Evolutionary conservation across 2,888 invertebrate genomes (phyloP).

Genomic region (Sisyra nigra): DNA sequence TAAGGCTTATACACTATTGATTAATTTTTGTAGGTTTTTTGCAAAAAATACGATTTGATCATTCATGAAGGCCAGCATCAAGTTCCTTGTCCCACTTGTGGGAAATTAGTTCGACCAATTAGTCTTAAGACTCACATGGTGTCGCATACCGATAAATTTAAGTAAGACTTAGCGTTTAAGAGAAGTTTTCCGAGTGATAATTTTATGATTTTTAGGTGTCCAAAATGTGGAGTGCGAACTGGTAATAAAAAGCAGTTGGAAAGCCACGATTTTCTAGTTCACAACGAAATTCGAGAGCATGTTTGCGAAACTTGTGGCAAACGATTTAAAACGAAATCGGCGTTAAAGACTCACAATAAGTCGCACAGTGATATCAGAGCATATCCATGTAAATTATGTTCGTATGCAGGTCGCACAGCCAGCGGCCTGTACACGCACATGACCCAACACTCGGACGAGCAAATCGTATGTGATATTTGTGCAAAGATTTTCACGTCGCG

Average conservation of each 20-base stretch:
- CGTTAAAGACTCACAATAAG: slow-evolving; percentile 16
- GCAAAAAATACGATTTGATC: slow-evolving; percentile 6
- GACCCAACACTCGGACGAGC: slow-evolving; percentile 7
- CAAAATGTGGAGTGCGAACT: slow-evolving; percentile 14
- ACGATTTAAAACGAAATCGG: slow-evolving; percentile 16
- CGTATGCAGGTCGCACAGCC: slow-evolving; percentile 8
- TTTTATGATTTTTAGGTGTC: slow-evolving; percentile 16
- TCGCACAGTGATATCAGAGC: slow-evolving; percentile 15
- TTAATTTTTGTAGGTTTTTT: slow-evolving; percentile 5
- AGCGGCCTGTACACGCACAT: slow-evolving; percentile 7
- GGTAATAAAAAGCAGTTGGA: slow-evolving; percentile 15
- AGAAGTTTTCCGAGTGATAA: too few relatives aligned
- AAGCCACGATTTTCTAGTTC: slow-evolving; percentile 15
- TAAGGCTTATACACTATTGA: neutral
- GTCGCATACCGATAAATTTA: slow-evolving; percentile 8
- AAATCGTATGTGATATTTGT: slow-evolving; percentile 15
- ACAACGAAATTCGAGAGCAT: slow-evolving; percentile 14
- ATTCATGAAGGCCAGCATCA: slow-evolving; percentile 8
- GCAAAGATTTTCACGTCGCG: slow-evolving; percentile 16
- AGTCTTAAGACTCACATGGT: slow-evolving; percentile 9
- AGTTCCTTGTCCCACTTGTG: slow-evolving; percentile 9
- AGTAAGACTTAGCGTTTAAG: slow-evolving; percentile 3
- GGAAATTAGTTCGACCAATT: slow-evolving; percentile 7
- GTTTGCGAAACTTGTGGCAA: slow-evolving; percentile 17
- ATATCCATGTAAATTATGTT: slow-evolving; percentile 13